Base-by-base conservation (phyloP, 2,797 vertebrate species). In the Antrozous pallidus region DNA sequence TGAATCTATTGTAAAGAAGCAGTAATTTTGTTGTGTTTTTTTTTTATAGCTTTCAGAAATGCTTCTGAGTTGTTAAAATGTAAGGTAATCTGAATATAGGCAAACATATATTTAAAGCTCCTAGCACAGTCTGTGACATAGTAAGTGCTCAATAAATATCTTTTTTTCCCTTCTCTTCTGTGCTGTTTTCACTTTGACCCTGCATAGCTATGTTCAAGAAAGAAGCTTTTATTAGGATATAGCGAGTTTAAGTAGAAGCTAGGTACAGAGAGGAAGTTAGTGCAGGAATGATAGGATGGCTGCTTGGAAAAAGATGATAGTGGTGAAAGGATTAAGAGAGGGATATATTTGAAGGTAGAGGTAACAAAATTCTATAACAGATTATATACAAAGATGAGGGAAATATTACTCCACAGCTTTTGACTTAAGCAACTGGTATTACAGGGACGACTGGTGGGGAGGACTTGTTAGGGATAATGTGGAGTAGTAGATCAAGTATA, bases 1-100 rank as follows among this genome's bases (percentile, higher is more conserved):
- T 88, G 90, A 90, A 82, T 47, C 67, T 90, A 20, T 47, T 95
- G 24, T 38, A 91, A 69, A 95, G 74, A 93, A 73, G 54, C 24
- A 38, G 3, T 75, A 70, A 14, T 56, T 73, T 73, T 85, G n/a
- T n/a, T n/a, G n/a, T 61, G 69, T 3, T 67, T 28, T 28, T 69
- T 79, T 71, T 86, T 80, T 93, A 1, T 82, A 89, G 12, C 45
- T 90, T 81, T 36, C 5, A 56, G 61, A 90, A 94, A 88, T 85
- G 31, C 7, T 89, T 88, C 51, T 92, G 63, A 74, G 36, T 28
- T 73, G 24, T 38, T 80, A 74, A 89, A 95, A 87, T 93, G 40
- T 40, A 92, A 70, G 13, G 31, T 80, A 75, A 93, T 91, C 51
- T 91, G 42, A 81, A 6, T 67, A 31, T 38, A 69, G 8, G 31